Percentiles rank a stretch among this genome's conserved stretches.
Evolutionary conservation across 2,888 invertebrate species (phyloP).

Genomic region (Oxyteleia sp.): DNA sequence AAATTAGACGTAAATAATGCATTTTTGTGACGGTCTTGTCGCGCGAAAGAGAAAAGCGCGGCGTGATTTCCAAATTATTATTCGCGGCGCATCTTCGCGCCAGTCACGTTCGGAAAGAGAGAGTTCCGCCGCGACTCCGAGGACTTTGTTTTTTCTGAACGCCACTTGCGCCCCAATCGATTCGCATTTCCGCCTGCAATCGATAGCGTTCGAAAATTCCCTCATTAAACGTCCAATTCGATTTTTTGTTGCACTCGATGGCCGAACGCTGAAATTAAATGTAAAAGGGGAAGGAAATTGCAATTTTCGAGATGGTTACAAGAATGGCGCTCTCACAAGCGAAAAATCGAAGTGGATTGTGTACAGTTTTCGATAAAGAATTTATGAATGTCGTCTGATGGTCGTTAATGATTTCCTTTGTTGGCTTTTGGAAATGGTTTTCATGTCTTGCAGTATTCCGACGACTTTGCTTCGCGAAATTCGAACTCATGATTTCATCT

Average conservation of each 20-base stretch:
- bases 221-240: slow-evolving; percentile 56
- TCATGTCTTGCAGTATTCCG: background rate
- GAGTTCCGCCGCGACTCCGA: slow-evolving; percentile 38
- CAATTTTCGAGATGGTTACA: slow-evolving; percentile 32
- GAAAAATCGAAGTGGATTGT: slow-evolving; percentile 36
- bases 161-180: slow-evolving; percentile 37
- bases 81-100: slow-evolving; percentile 64
- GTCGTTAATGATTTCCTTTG: slow-evolving; percentile 38
- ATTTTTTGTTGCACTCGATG: slow-evolving; percentile 41
- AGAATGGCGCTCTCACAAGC: slow-evolving; percentile 21
- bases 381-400: slow-evolving; percentile 30
- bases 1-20: slow-evolving; percentile 57
- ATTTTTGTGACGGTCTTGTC: slow-evolving; percentile 29
- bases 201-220: slow-evolving; percentile 59
- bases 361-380: slow-evolving; percentile 16
- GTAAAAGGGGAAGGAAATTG: slow-evolving; percentile 42
- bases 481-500: too few species aligned
- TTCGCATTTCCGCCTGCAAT: slow-evolving; percentile 53
- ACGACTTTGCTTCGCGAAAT: too few species aligned
- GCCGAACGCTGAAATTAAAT: slow-evolving; percentile 32
- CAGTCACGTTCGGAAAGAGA: slow-evolving; percentile 61
- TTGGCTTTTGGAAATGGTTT: background rate
- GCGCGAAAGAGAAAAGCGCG: slow-evolving; percentile 58
- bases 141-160: slow-evolving; percentile 32
- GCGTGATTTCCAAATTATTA: slow-evolving; percentile 66